Conservation (phyloP, 2,113 vertebrate genomes). For the Myotis yumanensis region DNA sequence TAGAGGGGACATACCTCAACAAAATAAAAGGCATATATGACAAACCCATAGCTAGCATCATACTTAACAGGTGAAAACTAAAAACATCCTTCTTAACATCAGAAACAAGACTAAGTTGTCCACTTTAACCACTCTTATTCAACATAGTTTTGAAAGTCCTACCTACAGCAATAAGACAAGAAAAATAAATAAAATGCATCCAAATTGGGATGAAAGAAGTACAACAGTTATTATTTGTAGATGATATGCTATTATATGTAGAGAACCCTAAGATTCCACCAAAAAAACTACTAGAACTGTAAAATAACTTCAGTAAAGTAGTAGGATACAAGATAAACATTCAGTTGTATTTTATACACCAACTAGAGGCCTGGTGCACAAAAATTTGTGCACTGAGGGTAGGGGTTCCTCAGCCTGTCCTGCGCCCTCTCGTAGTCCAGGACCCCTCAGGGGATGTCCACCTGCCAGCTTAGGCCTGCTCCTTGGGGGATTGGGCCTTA, state of each 20-base stretch:
- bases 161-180: neutral
- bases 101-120: neutral
- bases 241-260: neutral
- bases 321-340: neutral
- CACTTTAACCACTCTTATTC: neutral
- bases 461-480: no score
- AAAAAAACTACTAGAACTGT: neutral
- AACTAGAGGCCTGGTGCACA: neutral
- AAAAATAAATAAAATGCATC: neutral
- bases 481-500: no score
- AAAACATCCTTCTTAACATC: neutral
- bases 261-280: neutral
- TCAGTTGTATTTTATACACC: neutral
- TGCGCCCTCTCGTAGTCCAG: no score
- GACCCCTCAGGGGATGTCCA: no score
- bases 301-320: neutral
- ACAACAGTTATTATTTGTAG: neutral
- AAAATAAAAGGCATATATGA: neutral
- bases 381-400: no score
- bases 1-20: neutral
- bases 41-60: neutral
- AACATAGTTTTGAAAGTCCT: neutral
- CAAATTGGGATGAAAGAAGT: neutral
- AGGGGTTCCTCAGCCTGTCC: no score
- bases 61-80: neutral